Conservation (phyloP, 2,888 invertebrate genomes). For the Zaprionus lineosus region DNA sequence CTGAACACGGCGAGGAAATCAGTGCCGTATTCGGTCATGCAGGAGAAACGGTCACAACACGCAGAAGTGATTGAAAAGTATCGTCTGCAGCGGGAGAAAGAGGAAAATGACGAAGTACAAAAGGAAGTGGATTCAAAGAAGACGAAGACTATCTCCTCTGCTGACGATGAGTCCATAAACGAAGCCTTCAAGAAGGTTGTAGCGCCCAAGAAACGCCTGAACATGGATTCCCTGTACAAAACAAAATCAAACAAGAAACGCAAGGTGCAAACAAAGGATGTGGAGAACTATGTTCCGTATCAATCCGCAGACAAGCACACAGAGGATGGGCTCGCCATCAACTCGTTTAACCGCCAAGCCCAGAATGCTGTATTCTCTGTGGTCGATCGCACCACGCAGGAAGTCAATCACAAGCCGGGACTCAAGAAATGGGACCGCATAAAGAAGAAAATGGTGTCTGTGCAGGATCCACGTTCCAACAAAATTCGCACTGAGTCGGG, state of each 20-base stretch:
- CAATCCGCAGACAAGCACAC: conserved; percentile 92
- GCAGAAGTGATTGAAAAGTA: conserved; percentile 84
- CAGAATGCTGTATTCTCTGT: conserved; percentile 91
- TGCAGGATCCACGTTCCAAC: conserved; percentile 84
- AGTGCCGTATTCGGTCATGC: conserved; percentile 92
- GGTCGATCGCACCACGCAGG: conserved; percentile 88
- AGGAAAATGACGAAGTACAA: conserved; percentile 72
- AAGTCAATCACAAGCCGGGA: conserved; percentile 85
- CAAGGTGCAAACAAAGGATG: conserved; percentile 84
- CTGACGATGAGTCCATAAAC: conserved; percentile 84
- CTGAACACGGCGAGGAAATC: conserved; percentile 92
- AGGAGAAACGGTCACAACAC: conserved; percentile 91
- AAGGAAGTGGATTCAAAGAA: conserved; percentile 49
- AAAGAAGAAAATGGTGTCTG: conserved; percentile 95
- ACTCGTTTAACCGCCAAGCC: conserved; percentile 92
- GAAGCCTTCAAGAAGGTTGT: conserved; percentile 85
- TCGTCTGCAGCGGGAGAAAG: conserved; percentile 79
- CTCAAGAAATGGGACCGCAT: conserved; percentile 95
- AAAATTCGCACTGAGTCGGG: conserved; percentile 98
- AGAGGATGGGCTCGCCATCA: conserved; percentile 87
- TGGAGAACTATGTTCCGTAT: conserved; percentile 94
- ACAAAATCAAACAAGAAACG: conserved; percentile 83
- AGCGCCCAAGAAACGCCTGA: conserved; percentile 83
- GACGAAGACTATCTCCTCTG: conserved; percentile 74
- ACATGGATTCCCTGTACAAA: conserved; percentile 85